Base-by-base conservation (phyloP, 2,888 invertebrate genomes). In the Lithophane semibrunnea region DNA sequence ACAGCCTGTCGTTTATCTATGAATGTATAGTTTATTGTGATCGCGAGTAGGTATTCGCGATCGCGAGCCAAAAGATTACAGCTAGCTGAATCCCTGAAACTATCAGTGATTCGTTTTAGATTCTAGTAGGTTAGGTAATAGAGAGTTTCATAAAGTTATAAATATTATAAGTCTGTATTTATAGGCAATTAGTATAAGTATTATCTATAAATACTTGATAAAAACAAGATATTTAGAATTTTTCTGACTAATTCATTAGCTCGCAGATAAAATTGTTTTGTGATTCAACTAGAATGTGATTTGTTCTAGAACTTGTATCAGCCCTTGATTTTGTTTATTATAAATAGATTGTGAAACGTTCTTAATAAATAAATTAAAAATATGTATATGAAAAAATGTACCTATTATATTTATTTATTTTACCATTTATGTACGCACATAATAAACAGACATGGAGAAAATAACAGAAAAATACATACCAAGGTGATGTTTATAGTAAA, bases 51-150 rank as follows among this genome's bases (percentile, higher is more conserved):
- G n/a, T 24, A 75, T 54, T 75, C n/a, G n/a, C 67, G 52, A 77
- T 67, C 44, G 4, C 49, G 78, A 79, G 79, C 84, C 80, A 83
- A 80, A 68, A 83, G 79, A 81, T 72, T 68, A 78, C 66, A 76
- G 52, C 63, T n/a, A 56, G 66, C 21, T 68, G 58, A 63, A 60
- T 58, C 60, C 54, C n/a, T 68, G 67, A 63, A 60, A 65, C 60
- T 61, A 61, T 56, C 47, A 75, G 61, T 21, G 77, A 64, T 68
- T 80, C 77, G 44, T 64, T 76, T 58, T 64, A 68, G 52, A 76
- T 58, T 56, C 49, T 81, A 37, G 37, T n/a, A 24, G 37, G 60
- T 42, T 44, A 9, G 37, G 18, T 37, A 52, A 49, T 58, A 58
- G 10, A 58, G 10, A 24, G n/a, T 44, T 80, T 49, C 42, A 29